Conservation (phyloP, 2,113 vertebrate species). For the Paradoxurus hermaphroditus region DNA sequence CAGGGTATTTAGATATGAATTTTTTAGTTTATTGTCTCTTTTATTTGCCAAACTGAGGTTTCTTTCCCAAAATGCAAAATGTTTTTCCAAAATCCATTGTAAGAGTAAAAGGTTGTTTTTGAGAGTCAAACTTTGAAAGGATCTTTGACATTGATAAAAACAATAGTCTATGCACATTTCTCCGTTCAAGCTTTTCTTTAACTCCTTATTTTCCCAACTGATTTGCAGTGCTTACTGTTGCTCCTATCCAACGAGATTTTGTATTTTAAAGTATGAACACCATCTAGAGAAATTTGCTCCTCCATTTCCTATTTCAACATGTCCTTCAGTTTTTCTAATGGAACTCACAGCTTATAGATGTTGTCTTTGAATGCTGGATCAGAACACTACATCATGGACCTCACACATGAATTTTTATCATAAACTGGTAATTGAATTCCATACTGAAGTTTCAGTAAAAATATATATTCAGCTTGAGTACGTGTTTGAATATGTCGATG, state of each 20-base stretch:
- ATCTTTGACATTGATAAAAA: constrained; percentile 25
- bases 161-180: neutral
- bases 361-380: neutral
- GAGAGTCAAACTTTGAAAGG: neutral
- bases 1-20: neutral
- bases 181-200: neutral
- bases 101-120: neutral
- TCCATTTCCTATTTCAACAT: neutral
- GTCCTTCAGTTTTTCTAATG: neutral
- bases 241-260: accelerated
- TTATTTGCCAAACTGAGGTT: constrained; percentile 5
- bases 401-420: neutral
- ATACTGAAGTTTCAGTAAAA: neutral
- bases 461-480: neutral
- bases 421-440: neutral
- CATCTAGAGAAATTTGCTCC: neutral
- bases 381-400: neutral
- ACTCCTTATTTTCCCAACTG: neutral
- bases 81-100: neutral
- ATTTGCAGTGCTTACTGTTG: neutral
- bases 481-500: neutral
- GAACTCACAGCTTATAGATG: neutral
- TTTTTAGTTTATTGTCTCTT: neutral
- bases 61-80: neutral
- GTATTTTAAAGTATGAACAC: neutral